Evolutionary conservation across 2,113 vertebrate species (phyloP).

Genomic region (Raja brachyura): DNA sequence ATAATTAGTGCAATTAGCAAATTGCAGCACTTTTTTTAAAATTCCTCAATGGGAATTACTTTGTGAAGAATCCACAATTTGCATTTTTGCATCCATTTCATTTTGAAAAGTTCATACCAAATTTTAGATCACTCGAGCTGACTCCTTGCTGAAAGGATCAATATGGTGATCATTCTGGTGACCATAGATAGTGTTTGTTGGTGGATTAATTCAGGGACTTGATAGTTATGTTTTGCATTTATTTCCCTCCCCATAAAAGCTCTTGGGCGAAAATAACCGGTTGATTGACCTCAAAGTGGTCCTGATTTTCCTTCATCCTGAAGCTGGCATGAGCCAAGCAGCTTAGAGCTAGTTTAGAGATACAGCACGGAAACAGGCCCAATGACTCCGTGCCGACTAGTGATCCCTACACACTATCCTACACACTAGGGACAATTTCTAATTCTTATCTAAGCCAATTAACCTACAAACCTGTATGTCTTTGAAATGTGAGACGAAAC

Average conservation of each 20-base stretch:
- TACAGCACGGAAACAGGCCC: no score
- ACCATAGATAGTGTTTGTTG: background rate
- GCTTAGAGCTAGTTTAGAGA: background rate
- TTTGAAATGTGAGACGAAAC: no score
- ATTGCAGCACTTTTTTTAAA: background rate
- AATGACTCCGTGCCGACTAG: no score
- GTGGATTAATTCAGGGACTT: background rate
- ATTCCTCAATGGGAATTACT: background rate
- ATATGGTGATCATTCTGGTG: background rate
- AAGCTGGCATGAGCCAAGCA: background rate
- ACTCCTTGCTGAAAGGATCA: no score
- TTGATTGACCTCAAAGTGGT: background rate
- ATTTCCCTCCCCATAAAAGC: background rate
- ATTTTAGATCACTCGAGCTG: background rate
- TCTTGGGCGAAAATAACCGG: background rate
- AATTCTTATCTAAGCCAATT: no score
- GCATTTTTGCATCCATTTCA: background rate
- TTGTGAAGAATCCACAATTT: background rate
- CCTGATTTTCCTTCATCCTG: background rate
- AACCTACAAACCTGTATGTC: no score
- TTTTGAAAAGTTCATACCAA: background rate
- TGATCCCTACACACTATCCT: no score
- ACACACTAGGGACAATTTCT: no score
- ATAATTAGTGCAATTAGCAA: no score
- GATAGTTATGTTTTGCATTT: background rate